Conservation (phyloP, 2,797 vertebrate species). For the Eurystomus glaucurus region DNA sequence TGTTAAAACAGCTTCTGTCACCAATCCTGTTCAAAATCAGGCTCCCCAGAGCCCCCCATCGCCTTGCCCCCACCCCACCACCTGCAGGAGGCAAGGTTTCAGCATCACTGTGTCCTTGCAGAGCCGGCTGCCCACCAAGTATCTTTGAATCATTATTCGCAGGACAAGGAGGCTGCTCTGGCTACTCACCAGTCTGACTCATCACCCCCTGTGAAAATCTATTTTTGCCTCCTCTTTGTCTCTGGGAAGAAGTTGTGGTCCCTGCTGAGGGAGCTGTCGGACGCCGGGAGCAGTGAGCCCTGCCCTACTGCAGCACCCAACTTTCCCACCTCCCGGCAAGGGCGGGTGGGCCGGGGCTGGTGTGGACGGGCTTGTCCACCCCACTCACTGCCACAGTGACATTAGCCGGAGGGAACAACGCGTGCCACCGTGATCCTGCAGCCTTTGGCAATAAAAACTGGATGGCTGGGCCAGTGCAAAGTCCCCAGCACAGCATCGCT, state of each 20-base stretch:
- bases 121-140: rapidly evolving
- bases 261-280: not conserved
- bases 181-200: constrained; percentile 34
- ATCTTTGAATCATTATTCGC: not conserved
- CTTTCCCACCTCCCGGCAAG: not conserved
- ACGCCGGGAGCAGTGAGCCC: rapidly evolving
- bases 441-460: not conserved
- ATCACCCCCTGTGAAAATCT: not conserved
- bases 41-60: not conserved
- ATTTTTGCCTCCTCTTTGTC: not conserved
- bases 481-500: not conserved
- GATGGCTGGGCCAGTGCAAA: not conserved
- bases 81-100: not conserved
- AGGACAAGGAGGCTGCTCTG: not conserved
- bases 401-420: not conserved
- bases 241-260: not conserved
- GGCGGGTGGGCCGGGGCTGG: not conserved
- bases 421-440: rapidly evolving
- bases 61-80: rapidly evolving
- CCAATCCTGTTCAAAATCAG: not conserved
- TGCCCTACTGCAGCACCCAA: rapidly evolving
- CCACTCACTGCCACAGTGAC: rapidly evolving
- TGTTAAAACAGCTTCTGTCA: not conserved
- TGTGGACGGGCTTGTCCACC: not conserved
- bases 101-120: rapidly evolving